Evolutionary conservation across 2,888 invertebrate genomes (phyloP).

Genomic region (Pheosia tremula): DNA sequence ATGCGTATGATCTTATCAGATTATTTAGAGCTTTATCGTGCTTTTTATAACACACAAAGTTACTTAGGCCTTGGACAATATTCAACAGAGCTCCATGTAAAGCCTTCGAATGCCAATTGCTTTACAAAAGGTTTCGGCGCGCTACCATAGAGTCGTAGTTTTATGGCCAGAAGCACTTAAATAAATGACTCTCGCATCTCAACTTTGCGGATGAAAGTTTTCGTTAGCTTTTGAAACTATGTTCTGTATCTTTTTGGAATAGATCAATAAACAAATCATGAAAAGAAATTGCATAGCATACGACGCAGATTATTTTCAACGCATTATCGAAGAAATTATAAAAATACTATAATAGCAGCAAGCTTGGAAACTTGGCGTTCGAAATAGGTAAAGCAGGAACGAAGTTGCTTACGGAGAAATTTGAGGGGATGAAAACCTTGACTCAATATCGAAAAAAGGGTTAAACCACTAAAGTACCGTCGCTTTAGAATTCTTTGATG

Average conservation of each 20-base stretch:
- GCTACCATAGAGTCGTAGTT: background rate
- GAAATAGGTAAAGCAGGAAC: no score
- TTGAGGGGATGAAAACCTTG: no score
- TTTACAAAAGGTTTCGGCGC: background rate
- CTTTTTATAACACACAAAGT: conserved; percentile 1
- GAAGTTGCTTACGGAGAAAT: no score
- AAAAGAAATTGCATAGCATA: no score
- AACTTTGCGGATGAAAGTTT: background rate
- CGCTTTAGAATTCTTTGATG: no score
- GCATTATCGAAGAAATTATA: no score
- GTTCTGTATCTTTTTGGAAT: background rate
- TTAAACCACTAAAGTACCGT: no score
- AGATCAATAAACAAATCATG: no score
- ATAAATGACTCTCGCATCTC: background rate
- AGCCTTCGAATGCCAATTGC: background rate
- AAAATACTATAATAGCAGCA: no score
- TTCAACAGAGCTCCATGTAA: background rate
- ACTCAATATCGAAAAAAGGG: no score
- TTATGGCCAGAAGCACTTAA: background rate
- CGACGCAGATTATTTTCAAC: no score
- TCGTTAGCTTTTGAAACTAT: background rate
- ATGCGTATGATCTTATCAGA: background rate
- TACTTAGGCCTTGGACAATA: background rate
- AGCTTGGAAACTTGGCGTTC: no score
- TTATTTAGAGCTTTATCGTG: background rate